Evolutionary conservation across 2,888 invertebrate species (phyloP).

Genomic region (Pseudanteris insignis): DNA sequence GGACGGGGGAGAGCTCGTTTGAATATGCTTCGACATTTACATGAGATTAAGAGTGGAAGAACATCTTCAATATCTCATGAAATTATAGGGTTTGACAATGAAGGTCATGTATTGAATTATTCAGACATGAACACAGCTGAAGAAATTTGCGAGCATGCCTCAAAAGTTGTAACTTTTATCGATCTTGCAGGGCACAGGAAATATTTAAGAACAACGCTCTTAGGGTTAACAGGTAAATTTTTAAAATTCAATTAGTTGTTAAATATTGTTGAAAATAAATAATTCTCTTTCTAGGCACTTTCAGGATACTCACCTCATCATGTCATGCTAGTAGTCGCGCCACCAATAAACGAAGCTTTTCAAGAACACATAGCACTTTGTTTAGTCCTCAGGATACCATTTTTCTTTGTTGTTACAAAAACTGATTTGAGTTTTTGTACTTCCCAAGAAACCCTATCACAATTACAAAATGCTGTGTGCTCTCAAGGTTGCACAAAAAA

Average conservation of each 20-base stretch:
- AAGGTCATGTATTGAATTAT: slow-evolving; percentile 88
- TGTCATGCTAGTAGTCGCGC: slow-evolving; percentile 78
- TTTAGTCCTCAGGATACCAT: slow-evolving; percentile 83
- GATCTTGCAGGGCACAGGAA: slow-evolving; percentile 97
- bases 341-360: slow-evolving; percentile 61
- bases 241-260: not conserved
- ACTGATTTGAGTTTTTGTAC: slow-evolving; percentile 78
- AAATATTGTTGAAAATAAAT: no score
- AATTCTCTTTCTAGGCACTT: no score
- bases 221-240: slow-evolving; percentile 80
- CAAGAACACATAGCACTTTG: slow-evolving; percentile 91
- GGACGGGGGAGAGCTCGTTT: slow-evolving; percentile 93
- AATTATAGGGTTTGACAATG: slow-evolving; percentile 91
- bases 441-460: slow-evolving; percentile 55
- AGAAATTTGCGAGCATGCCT: slow-evolving; percentile 91
- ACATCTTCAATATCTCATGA: slow-evolving; percentile 97
- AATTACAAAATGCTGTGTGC: slow-evolving; percentile 56
- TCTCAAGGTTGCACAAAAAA: slow-evolving; percentile 59
- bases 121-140: slow-evolving; percentile 91
- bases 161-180: slow-evolving; percentile 92
- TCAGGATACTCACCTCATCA: slow-evolving; percentile 91
- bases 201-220: slow-evolving; percentile 93
- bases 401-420: slow-evolving; percentile 94
- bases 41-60: slow-evolving; percentile 93
- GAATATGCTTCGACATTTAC: slow-evolving; percentile 94